Conservation (phyloP, 2,888 invertebrate genomes). For the Drosophila setosimentum region DNA sequence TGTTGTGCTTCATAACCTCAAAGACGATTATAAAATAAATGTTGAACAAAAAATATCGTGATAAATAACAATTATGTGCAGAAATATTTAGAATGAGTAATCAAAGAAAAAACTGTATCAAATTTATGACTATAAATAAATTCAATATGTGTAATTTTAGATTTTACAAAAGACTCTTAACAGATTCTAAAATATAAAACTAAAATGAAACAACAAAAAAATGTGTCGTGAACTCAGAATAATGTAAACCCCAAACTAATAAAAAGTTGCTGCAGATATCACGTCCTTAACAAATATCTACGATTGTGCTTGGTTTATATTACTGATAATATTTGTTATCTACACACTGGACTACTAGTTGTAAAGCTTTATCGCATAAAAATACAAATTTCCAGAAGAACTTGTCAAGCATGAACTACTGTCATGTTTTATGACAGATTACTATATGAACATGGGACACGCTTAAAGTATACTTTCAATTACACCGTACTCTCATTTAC, state of each 20-base stretch:
- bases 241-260: neutral
- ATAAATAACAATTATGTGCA: neutral
- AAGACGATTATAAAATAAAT: neutral
- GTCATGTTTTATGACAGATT: neutral
- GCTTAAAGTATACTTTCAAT: no score
- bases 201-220: neutral
- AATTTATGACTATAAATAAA: neutral
- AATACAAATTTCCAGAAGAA: neutral
- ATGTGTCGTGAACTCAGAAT: neutral
- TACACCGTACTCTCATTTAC: neutral
- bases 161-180: neutral
- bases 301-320: slow-evolving; percentile 2
- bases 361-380: neutral
- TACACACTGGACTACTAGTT: slow-evolving; percentile 1
- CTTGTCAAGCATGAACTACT: neutral
- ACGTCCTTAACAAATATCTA: neutral
- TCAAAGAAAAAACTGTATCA: neutral
- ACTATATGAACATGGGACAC: neutral
- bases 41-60: no score
- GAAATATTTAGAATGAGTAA: neutral
- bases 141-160: neutral
- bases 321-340: slow-evolving; percentile 29
- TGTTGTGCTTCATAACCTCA: slow-evolving; percentile 7
- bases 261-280: neutral
- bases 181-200: neutral